These are phyloP conservation scores for Darevskia nairensis DNA, from an alignment of 2,797 vertebrate genomes.

Conservation along the genomic window DNA sequence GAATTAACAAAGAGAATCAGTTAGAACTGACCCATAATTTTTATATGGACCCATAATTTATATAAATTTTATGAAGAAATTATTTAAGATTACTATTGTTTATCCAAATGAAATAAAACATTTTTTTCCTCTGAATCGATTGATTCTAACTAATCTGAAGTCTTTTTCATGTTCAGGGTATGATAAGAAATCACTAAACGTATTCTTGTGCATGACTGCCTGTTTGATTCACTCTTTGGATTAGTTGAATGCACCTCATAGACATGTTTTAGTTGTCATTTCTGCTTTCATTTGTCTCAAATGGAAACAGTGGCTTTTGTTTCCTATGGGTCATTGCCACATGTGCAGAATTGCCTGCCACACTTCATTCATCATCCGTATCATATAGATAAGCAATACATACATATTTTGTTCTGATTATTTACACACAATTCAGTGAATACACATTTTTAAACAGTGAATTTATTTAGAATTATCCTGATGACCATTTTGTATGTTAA, in stretches of 20 bases:
- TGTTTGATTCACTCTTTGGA: slow-evolving; percentile 18
- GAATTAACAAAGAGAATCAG: too few relatives aligned
- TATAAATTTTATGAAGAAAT: too few relatives aligned
- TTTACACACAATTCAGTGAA: not conserved
- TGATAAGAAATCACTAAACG: not conserved
- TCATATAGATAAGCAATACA: slow-evolving; percentile 1
- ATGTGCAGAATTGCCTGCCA: slow-evolving; percentile 13
- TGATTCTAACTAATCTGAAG: not conserved
- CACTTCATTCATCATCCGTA: slow-evolving; percentile 16
- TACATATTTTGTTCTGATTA: not conserved
- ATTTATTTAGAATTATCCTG: not conserved
- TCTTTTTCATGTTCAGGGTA: not conserved
- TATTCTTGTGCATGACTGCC: not conserved
- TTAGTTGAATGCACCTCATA: slow-evolving; percentile 5
- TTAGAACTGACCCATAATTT: too few relatives aligned
- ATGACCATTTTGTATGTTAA: not conserved
- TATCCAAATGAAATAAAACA: not conserved
- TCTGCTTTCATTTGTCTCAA: slow-evolving; percentile 7
- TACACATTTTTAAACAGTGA: not conserved
- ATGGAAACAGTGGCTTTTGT: slow-evolving; percentile 14
- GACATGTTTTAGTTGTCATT: slow-evolving; percentile 14
- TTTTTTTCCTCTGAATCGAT: not conserved
- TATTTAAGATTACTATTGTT: not conserved
- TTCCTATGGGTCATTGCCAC: slow-evolving; percentile 20
- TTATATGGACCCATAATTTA: too few relatives aligned